phyloP scores from a whole-genome alignment of 2,888 invertebrate species.

The Clostera curtula region DNA sequence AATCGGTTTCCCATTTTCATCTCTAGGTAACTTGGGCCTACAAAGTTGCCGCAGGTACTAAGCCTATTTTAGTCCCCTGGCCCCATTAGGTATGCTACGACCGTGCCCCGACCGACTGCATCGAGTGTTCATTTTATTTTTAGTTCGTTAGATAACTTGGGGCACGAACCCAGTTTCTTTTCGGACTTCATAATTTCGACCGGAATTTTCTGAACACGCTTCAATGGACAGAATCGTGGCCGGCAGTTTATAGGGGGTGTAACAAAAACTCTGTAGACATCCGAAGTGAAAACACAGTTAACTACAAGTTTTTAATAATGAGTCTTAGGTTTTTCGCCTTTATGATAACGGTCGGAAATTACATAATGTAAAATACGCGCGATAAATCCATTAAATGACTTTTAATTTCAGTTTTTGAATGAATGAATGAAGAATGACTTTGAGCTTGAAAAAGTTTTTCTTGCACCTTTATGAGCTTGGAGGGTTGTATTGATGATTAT shows the following conservation, averaged over 20 bases:
- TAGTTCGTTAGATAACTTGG: constrained; percentile 41
- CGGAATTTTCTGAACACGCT: constrained; percentile 40
- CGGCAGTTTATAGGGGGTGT: constrained; percentile 47
- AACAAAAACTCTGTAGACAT: no score
- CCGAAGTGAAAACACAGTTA: no score
- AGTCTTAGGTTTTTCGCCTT: no score
- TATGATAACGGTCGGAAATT: no score
- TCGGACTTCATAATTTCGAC: constrained; percentile 45
- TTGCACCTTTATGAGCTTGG: no score
- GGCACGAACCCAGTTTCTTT: constrained; percentile 38
- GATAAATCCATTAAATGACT: no score
- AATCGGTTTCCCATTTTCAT: constrained; percentile 18
- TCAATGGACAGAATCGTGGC: constrained; percentile 43
- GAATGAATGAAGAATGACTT: no score
- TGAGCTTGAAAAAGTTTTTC: no score
- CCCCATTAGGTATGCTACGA: constrained; percentile 20
- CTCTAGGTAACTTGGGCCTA: constrained; percentile 23
- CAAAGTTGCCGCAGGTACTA: constrained; percentile 16
- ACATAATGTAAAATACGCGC: no score
- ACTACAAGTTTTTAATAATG: no score
- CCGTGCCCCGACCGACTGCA: constrained; percentile 27
- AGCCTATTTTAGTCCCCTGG: constrained; percentile 24
- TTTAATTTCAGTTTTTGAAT: no score
- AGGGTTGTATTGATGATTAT: no score
- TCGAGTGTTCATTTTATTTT: constrained; percentile 38